A percentile compares a stretch with the other conserved stretches of the same genome.
Evolutionary conservation across 2,113 vertebrate species (phyloP).

Genomic region (Rhombomys opimus): DNA sequence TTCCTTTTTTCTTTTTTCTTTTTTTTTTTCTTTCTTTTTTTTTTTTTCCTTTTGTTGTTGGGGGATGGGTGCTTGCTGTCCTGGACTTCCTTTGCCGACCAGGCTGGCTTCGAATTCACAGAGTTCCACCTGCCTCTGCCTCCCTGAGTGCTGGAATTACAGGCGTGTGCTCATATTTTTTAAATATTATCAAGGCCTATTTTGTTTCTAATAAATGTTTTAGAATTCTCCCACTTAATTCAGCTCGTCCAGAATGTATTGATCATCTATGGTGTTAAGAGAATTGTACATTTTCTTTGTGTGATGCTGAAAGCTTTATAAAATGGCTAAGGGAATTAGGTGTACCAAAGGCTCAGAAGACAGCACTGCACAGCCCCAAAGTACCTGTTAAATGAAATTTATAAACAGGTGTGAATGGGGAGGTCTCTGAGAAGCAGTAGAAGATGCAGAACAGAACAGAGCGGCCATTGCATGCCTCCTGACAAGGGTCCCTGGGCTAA

Average conservation of each 20-base stretch:
- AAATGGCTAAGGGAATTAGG: neutral
- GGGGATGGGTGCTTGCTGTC: no score
- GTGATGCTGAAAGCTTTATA: neutral
- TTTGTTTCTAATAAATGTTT: slow-evolving; percentile 46
- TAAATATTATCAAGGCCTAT: neutral
- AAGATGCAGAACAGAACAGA: neutral
- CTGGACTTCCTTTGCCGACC: no score
- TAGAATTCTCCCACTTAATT: slow-evolving; percentile 36
- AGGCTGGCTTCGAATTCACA: no score
- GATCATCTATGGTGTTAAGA: neutral
- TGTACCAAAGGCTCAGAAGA: neutral
- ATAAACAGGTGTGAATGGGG: neutral
- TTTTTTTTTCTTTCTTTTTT: no score
- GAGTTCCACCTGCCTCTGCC: no score
- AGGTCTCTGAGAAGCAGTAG: neutral
- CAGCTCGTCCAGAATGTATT: slow-evolving; percentile 25
- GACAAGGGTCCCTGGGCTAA: neutral
- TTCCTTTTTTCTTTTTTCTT: no score
- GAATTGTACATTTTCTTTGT: neutral
- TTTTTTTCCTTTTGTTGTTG: no score
- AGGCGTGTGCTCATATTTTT: neutral
- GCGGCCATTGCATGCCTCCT: neutral
- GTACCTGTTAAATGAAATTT: neutral
- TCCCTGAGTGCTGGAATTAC: no score
- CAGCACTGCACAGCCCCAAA: neutral